These are phyloP conservation scores for Babyrousa celebensis DNA, from an alignment of 2,797 vertebrate genomes.

Conservation along the genomic window DNA sequence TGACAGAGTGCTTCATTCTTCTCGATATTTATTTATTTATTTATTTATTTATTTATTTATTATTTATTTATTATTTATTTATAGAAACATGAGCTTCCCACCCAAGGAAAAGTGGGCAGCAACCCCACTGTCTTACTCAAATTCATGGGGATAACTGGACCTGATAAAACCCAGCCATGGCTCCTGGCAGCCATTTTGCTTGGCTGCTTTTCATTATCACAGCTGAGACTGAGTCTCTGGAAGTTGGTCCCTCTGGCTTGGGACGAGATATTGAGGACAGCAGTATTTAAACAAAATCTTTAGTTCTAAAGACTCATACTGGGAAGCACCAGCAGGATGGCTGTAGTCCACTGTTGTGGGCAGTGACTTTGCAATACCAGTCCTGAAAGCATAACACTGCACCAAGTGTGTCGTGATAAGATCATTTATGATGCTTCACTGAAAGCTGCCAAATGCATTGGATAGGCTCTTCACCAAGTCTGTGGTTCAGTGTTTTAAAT, in stretches of 20 bases:
- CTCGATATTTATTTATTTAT: conserved; percentile 53
- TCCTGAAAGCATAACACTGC: conserved; percentile 12
- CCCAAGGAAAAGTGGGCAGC: background rate
- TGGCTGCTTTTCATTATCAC: conserved; percentile 22
- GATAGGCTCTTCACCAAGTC: background rate
- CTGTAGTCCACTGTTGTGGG: conserved; percentile 48
- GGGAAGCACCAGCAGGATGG: conserved; percentile 61
- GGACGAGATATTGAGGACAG: background rate
- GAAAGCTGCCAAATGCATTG: background rate
- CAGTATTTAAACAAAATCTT: conserved; percentile 64
- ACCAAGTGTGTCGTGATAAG: conserved; percentile 45
- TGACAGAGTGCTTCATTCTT: conserved; percentile 81
- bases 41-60: conserved; percentile 55
- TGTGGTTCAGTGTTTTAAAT: background rate
- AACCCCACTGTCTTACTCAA: background rate
- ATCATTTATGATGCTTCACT: conserved; percentile 77
- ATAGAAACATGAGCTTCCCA: conserved; percentile 61
- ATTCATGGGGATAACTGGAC: background rate
- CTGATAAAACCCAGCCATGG: background rate
- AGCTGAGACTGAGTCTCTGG: background rate
- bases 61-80: conserved; percentile 60
- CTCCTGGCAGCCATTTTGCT: conserved; percentile 54
- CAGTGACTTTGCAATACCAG: background rate
- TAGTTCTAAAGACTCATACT: background rate
- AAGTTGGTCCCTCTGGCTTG: background rate